Evolutionary conservation across 2,113 vertebrate species (phyloP).

Genomic region (Scalopus aquaticus): DNA sequence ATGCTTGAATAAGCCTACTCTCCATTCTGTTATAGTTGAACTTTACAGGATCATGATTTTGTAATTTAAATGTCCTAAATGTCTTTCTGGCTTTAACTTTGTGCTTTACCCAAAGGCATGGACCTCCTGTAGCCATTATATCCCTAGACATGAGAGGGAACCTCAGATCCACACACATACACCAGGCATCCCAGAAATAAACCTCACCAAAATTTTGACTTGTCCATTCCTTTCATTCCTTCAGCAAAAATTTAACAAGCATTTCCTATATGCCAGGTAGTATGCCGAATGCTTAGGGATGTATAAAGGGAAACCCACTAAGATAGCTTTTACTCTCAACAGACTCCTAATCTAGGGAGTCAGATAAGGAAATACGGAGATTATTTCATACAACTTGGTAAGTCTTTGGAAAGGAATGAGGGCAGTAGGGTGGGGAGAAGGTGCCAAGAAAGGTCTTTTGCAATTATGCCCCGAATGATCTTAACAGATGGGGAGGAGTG

Average conservation of each 20-base stretch:
- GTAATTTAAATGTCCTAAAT: background rate
- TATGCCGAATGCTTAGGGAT: background rate
- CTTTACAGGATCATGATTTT: background rate
- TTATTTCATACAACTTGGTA: background rate
- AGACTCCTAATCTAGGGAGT: background rate
- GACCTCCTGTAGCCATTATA: background rate
- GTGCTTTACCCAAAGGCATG: background rate
- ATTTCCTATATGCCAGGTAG: background rate
- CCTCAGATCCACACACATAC: background rate
- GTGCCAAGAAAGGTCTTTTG: background rate
- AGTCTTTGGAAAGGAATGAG: background rate
- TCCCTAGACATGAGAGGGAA: background rate
- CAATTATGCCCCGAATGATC: background rate
- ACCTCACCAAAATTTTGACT: background rate
- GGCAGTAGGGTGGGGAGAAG: background rate
- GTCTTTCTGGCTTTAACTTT: background rate
- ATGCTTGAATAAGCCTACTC: background rate
- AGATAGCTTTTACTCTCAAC: background rate
- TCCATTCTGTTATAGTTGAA: background rate
- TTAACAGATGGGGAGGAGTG: background rate
- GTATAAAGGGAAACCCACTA: background rate
- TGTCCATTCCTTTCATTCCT: background rate
- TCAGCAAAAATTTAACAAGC: background rate
- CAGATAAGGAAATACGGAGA: background rate
- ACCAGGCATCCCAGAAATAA: background rate